A percentile compares a stretch with the other conserved stretches of the same genome.
Evolutionary conservation across 2,888 invertebrate species (phyloP).

Genomic region (Troilus luridus): DNA sequence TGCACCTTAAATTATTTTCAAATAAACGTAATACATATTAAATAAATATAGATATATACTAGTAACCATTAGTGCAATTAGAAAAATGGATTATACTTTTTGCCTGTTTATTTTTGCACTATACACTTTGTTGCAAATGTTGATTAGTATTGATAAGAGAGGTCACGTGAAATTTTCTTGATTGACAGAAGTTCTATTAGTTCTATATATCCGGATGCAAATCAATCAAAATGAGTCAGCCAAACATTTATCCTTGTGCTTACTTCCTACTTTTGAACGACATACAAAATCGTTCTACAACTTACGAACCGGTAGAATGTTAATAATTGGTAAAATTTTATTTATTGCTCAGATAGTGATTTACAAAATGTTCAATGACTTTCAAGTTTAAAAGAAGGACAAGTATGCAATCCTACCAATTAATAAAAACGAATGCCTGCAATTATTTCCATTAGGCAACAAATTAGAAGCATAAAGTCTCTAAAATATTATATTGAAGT

Average conservation of each 20-base stretch:
- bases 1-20: too few relatives aligned
- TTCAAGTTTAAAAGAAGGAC: not conserved
- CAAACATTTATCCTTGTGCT: not conserved
- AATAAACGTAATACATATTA: too few relatives aligned
- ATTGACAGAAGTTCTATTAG: not conserved
- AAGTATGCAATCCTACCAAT: not conserved
- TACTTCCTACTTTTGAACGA: not conserved
- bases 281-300: not conserved
- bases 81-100: too few relatives aligned
- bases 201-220: not conserved
- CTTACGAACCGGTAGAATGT: not conserved
- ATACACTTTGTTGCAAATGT: not conserved
- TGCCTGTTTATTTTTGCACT: not conserved
- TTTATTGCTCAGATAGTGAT: too few relatives aligned
- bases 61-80: too few relatives aligned
- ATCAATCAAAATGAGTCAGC: constrained; percentile 29
- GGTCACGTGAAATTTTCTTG: not conserved
- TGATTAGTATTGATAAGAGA: not conserved
- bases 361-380: not conserved
- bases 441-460: too few relatives aligned
- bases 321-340: too few relatives aligned
- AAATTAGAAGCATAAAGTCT: too few relatives aligned
- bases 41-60: too few relatives aligned
- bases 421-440: too few relatives aligned
- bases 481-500: too few relatives aligned